Conservation (phyloP, 2,888 invertebrate species). For the Sabatieria punctata region DNA sequence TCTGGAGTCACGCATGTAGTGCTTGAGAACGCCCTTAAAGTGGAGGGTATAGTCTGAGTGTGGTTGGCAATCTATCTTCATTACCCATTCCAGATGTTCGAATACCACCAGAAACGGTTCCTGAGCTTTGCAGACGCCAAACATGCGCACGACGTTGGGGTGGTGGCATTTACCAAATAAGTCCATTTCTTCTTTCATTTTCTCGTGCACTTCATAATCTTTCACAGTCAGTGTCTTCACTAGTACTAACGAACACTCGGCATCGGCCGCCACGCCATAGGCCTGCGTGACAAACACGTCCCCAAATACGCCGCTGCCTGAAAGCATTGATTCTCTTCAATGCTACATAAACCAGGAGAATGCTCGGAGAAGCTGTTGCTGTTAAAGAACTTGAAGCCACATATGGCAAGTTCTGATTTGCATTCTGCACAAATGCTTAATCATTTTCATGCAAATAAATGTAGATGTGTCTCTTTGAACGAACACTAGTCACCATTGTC, state of each 20-base stretch:
- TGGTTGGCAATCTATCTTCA: slow-evolving; percentile 14
- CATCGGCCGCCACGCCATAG: slow-evolving; percentile 27
- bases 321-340: slow-evolving; percentile 11
- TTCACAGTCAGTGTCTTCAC: slow-evolving; percentile 51
- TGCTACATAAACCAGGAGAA: no score
- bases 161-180: slow-evolving; percentile 65
- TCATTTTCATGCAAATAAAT: no score
- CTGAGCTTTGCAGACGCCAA: slow-evolving; percentile 52
- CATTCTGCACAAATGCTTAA: no score
- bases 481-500: no score
- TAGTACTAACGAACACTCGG: slow-evolving; percentile 40
- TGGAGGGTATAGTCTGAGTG: not conserved
- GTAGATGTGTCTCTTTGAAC: no score
- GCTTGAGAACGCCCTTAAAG: slow-evolving; percentile 68
- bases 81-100: slow-evolving; percentile 82
- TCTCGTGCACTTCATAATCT: slow-evolving; percentile 48
- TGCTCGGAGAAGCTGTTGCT: no score
- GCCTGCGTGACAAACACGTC: slow-evolving; percentile 64
- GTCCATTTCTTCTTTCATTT: slow-evolving; percentile 52
- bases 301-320: slow-evolving; percentile 76
- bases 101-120: slow-evolving; percentile 74
- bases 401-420: no score
- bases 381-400: no score
- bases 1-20: slow-evolving; percentile 38
- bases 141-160: slow-evolving; percentile 56